phyloP scores from a whole-genome alignment of 1,140 invertebrate species.

The Lethrus apterus region DNA sequence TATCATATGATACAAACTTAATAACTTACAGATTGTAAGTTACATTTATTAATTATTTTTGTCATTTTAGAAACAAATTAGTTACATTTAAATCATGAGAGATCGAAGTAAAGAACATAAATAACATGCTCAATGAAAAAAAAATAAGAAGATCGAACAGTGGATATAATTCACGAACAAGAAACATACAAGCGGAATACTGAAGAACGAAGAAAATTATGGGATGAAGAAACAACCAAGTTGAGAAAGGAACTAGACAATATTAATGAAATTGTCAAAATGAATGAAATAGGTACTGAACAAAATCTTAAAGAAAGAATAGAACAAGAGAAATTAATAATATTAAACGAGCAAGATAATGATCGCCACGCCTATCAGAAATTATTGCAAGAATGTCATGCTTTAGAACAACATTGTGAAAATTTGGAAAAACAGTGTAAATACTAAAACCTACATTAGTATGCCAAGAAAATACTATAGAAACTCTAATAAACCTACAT shows the following conservation, averaged over 20 bases:
- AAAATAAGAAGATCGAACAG: constrained; percentile 66
- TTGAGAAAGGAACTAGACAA: constrained; percentile 57
- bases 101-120: constrained; percentile 62
- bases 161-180: constrained; percentile 62
- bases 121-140: constrained; percentile 50
- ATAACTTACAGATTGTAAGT: too few relatives aligned
- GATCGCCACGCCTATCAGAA: constrained; percentile 79
- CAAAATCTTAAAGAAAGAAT: constrained; percentile 55
- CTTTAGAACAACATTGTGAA: constrained; percentile 64
- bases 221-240: constrained; percentile 55
- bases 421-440: constrained; percentile 50
- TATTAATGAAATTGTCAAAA: constrained; percentile 59
- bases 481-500: too few relatives aligned
- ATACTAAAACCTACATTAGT: constrained; percentile 35
- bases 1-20: too few relatives aligned
- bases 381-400: constrained; percentile 70
- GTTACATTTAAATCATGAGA: constrained; percentile 61
- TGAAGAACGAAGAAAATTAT: constrained; percentile 47
- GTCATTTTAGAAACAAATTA: too few relatives aligned
- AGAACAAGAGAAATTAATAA: constrained; percentile 62
- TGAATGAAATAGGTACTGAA: constrained; percentile 52
- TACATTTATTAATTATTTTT: too few relatives aligned
- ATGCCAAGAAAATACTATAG: too few relatives aligned
- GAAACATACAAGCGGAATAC: constrained; percentile 54
- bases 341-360: constrained; percentile 67